A percentile compares a stretch with the other conserved stretches of the same genome.
phyloP scores from a whole-genome alignment of 2,797 vertebrate genomes.

The Decapterus maruadsi region DNA sequence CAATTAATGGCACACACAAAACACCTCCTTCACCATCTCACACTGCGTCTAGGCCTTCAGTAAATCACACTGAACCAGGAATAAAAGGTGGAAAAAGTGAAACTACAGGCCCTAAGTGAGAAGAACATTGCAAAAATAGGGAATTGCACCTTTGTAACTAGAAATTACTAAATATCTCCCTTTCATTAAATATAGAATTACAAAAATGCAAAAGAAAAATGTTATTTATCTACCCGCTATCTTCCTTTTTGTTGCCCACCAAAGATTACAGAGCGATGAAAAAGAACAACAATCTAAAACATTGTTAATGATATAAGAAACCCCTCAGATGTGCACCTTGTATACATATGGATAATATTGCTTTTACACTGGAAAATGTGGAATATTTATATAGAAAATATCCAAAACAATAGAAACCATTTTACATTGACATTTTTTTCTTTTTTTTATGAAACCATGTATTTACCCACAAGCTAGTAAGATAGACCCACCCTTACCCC shows the following conservation, averaged over 20 bases:
- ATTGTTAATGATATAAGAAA: constrained; percentile 48
- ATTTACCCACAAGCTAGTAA: constrained; percentile 72
- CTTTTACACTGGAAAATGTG: constrained; percentile 83
- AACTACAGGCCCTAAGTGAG: neutral
- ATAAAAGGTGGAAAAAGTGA: neutral
- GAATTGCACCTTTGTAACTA: constrained; percentile 4
- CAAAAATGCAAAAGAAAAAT: constrained; percentile 27
- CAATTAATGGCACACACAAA: constrained; percentile 28
- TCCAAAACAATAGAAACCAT: constrained; percentile 84
- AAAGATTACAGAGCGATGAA: constrained; percentile 28
- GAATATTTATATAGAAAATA: constrained; percentile 82
- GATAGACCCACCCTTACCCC: constrained; percentile 69
- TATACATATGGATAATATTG: constrained; percentile 82
- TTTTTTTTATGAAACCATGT: constrained; percentile 76
- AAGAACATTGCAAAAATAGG: constrained; percentile 9
- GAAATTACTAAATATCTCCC: constrained; percentile 21
- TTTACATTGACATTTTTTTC: constrained; percentile 70
- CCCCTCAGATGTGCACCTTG: constrained; percentile 64
- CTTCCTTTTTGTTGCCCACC: constrained; percentile 18
- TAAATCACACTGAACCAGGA: constrained; percentile 1
- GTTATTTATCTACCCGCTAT: constrained; percentile 18
- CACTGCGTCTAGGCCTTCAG: constrained; percentile 13
- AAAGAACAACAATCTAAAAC: constrained; percentile 45
- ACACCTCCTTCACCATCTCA: constrained; percentile 19
- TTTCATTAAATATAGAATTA: constrained; percentile 32